These are phyloP conservation scores for Turdus rufiventris DNA, from an alignment of 2,113 vertebrate species.

Conservation along the genomic window DNA sequence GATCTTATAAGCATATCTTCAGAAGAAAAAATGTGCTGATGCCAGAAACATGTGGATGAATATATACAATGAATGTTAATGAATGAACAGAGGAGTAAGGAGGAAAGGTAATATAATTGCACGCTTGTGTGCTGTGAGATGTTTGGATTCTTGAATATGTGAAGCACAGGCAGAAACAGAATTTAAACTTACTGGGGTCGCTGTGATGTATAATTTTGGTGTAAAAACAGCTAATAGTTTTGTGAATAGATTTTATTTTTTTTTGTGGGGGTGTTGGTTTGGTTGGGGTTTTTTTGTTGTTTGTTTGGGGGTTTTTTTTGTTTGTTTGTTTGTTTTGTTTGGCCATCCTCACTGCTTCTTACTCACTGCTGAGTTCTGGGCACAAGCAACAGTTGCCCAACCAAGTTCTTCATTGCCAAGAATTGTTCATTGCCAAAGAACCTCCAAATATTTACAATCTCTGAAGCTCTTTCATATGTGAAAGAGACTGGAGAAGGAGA, in stretches of 20 bases:
- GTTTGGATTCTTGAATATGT: background rate
- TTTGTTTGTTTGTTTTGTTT: background rate
- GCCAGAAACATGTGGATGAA: background rate
- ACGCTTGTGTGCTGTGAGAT: accelerated
- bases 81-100: background rate
- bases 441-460: background rate
- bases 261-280: no score
- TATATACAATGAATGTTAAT: background rate
- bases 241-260: background rate
- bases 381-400: background rate
- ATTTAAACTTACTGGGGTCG: background rate
- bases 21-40: background rate
- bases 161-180: background rate
- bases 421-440: background rate
- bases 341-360: background rate
- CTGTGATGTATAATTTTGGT: background rate
- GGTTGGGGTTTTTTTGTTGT: no score
- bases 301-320: no score
- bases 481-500: background rate
- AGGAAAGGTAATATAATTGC: background rate
- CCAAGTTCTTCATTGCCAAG: background rate
- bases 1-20: background rate
- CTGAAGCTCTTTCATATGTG: background rate
- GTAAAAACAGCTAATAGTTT: background rate
- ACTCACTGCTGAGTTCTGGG: background rate